A percentile compares a stretch with the other conserved stretches of the same genome.
Evolutionary conservation across 1,140 invertebrate genomes (phyloP).

Genomic region (Orchestia grillus): DNA sequence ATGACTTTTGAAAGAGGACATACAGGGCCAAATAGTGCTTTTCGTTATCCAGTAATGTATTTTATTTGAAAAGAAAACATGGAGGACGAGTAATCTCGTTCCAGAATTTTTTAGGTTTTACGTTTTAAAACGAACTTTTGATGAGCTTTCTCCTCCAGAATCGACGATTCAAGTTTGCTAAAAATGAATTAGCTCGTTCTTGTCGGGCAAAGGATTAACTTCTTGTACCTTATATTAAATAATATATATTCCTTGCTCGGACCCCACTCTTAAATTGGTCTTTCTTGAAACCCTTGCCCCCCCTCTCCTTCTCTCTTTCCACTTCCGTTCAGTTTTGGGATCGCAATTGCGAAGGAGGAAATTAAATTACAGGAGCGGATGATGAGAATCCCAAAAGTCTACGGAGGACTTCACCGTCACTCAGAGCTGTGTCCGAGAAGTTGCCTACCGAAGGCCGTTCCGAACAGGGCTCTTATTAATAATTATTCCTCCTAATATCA

Average conservation of each 20-base stretch:
- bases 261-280: background rate
- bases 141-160: too few species aligned
- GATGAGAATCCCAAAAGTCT: background rate
- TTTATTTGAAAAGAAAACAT: too few species aligned
- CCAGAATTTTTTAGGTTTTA: too few species aligned
- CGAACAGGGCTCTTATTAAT: background rate
- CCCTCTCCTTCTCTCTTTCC: background rate
- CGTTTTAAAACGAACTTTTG: too few species aligned
- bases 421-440: background rate
- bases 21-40: too few species aligned
- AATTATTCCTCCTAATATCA: background rate
- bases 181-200: background rate
- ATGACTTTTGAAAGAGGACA: too few species aligned
- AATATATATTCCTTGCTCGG: background rate
- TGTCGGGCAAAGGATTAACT: background rate
- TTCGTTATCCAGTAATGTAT: too few species aligned
- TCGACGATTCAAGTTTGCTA: background rate
- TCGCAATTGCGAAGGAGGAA: background rate
- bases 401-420: background rate
- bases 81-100: too few species aligned
- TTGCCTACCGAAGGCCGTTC: background rate
- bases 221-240: background rate
- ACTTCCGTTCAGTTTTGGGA: background rate
- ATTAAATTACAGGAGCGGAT: background rate
- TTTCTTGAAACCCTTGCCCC: background rate